Percentiles rank a stretch among this genome's conserved stretches.
Evolutionary conservation across 2,888 invertebrate species (phyloP).

Genomic region (Agrypnus murinus): DNA sequence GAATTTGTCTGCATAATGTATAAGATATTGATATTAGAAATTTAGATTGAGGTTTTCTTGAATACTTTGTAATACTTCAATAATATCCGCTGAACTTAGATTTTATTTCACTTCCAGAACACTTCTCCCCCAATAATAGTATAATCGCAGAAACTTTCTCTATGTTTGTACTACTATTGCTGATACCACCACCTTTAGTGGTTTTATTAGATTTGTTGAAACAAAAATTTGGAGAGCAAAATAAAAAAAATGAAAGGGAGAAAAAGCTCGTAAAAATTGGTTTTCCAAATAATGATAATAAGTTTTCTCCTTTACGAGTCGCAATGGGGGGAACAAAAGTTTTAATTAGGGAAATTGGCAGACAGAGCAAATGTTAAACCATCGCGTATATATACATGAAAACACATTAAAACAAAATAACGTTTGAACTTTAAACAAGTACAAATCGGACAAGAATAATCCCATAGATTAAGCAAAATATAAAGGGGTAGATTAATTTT

Average conservation of each 20-base stretch:
- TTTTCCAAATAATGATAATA: no score
- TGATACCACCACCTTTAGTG: no score
- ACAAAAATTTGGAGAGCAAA: no score
- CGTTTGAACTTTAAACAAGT: slow-evolving; percentile 43
- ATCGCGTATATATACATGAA: neutral
- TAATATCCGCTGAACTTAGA: slow-evolving; percentile 25
- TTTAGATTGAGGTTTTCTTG: slow-evolving; percentile 53
- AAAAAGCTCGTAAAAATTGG: no score
- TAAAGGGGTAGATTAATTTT: slow-evolving; percentile 52
- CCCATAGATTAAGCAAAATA: slow-evolving; percentile 52
- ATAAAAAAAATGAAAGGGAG: no score
- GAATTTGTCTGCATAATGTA: slow-evolving; percentile 59
- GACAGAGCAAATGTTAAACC: neutral
- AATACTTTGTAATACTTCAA: slow-evolving; percentile 38
- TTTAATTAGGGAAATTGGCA: slow-evolving; percentile 13
- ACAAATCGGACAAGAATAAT: slow-evolving; percentile 50
- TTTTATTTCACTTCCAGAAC: neutral
- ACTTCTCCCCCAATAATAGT: no score
- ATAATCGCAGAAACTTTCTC: no score
- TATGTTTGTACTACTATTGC: no score
- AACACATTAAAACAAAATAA: slow-evolving; percentile 9
- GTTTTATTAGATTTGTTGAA: no score
- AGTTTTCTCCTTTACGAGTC: no score
- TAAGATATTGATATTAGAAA: slow-evolving; percentile 61
- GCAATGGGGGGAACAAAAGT: neutral